A percentile compares a stretch with the other conserved stretches of the same genome.
These are phyloP conservation scores for Hydrozoanthus tunicans DNA, from an alignment of 64 coral and sea anemone genomes.

Conservation along the genomic window DNA sequence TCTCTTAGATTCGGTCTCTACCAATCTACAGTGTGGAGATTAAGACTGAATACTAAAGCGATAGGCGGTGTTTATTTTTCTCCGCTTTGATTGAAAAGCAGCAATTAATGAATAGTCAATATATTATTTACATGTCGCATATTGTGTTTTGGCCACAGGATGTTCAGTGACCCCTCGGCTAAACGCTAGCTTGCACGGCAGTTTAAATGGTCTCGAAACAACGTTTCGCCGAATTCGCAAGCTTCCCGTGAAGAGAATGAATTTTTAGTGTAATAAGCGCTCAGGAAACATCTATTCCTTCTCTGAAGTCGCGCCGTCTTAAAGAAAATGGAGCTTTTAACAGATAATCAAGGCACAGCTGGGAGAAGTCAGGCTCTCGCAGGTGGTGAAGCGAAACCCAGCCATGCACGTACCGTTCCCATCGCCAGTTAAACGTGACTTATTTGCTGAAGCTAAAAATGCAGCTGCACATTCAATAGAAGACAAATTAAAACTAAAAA, in stretches of 20 bases:
- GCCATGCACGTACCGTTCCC: background rate
- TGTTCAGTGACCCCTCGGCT: background rate
- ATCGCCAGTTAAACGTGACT: background rate
- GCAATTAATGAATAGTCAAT: slow-evolving; percentile 47
- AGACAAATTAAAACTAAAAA: background rate
- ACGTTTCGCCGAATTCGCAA: background rate
- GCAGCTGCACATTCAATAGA: background rate
- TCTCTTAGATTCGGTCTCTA: background rate
- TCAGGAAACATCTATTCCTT: background rate
- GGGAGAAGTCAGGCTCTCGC: background rate
- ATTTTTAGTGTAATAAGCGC: background rate
- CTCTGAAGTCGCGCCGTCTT: background rate
- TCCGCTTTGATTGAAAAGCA: slow-evolving; percentile 20
- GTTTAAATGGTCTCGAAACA: background rate
- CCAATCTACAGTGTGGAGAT: background rate
- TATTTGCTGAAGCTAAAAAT: background rate
- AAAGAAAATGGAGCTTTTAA: background rate
- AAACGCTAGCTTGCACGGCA: background rate
- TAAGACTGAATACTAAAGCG: slow-evolving; percentile 34
- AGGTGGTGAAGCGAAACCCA: background rate
- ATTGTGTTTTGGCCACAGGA: slow-evolving; percentile 4
- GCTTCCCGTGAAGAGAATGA: background rate
- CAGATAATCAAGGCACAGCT: background rate
- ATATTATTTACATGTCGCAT: slow-evolving; percentile 9
- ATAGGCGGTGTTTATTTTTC: slow-evolving; percentile 42